Base-by-base conservation (phyloP, 2,797 vertebrate genomes). In the Tolypeutes matacus region DNA sequence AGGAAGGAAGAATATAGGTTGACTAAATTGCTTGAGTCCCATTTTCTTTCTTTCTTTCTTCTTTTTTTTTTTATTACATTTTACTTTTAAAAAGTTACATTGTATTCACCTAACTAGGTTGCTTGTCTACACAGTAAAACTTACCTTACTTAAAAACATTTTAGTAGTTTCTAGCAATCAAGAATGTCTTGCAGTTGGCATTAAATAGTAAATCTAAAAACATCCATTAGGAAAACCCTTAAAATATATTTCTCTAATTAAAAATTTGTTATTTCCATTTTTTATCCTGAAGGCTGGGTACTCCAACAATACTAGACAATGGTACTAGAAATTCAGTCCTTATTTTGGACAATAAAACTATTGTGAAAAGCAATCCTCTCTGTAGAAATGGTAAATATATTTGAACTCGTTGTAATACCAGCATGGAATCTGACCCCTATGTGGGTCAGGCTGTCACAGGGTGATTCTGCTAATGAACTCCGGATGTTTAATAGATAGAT, bases 1-100 rank as follows among this genome's bases (percentile, higher is more conserved):
- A 95, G 91, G 89, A 97, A 95, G 69, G 15, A 6, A 95, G 46
- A 94, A 62, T 96, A 77, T 95, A 94, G 96, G 96, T 95, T 96
- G 96, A 64, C 89, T 92, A 25, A 70, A 91, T 69, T 93, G 49
- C 84, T 67, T 34, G 56, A 96, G 93, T 96, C 94, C 91, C 34
- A 96, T 69, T 97, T 97, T 86, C 84, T 86, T 85, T 36, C 51
- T 58, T 36, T 51, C 15, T 11, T 67, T 60, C 36, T 36, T 51
- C 15, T 11, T 67, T 60, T 46, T 39, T 86, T 29, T 49, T 60
- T 77, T 39, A 12, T 80, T 73, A 42, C 34, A 65, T 3, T 39
- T 96, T 96, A 87, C 46, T 91, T 51, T 87, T 4, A 83, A 78
- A 93, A 95, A 58, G 21, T 81, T 93, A 51, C 67, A 29, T 69